These are phyloP conservation scores for Dryoscopus gambensis DNA, from an alignment of 2,113 vertebrate species.

Conservation along the genomic window DNA sequence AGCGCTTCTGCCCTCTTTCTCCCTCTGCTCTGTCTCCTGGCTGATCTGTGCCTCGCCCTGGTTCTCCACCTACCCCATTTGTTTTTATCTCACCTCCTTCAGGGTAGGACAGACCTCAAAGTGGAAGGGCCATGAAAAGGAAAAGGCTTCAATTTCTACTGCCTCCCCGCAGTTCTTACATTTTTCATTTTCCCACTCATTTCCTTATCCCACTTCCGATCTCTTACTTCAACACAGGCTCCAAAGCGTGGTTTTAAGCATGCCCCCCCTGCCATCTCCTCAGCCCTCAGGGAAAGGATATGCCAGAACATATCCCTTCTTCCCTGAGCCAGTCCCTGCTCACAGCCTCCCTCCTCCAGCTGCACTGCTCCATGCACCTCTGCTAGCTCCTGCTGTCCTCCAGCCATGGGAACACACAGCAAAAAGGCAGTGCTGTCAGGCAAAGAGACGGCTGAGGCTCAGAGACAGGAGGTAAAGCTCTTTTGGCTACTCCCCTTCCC, in stretches of 20 bases:
- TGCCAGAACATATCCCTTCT: not conserved
- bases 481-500: not conserved
- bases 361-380: not conserved
- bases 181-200: conserved; percentile 1
- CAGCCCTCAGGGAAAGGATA: not conserved
- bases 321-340: not conserved
- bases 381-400: not conserved
- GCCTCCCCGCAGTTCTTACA: not conserved
- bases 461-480: not conserved
- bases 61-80: not conserved
- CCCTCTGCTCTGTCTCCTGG: not conserved
- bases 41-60: not conserved
- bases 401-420: not conserved
- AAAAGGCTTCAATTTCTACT: not conserved
- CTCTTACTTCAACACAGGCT: not conserved
- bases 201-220: conserved; percentile 20
- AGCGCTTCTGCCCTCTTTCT: not conserved
- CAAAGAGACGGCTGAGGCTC: not conserved
- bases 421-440: not conserved
- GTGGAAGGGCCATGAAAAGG: not conserved
- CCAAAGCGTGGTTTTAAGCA: not conserved
- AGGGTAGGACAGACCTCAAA: not conserved
- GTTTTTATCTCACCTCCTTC: not conserved
- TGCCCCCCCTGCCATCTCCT: fast-evolving
- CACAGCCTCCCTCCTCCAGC: not conserved